phyloP scores from a whole-genome alignment of 2,797 vertebrate species.

The Coendou prehensilis region DNA sequence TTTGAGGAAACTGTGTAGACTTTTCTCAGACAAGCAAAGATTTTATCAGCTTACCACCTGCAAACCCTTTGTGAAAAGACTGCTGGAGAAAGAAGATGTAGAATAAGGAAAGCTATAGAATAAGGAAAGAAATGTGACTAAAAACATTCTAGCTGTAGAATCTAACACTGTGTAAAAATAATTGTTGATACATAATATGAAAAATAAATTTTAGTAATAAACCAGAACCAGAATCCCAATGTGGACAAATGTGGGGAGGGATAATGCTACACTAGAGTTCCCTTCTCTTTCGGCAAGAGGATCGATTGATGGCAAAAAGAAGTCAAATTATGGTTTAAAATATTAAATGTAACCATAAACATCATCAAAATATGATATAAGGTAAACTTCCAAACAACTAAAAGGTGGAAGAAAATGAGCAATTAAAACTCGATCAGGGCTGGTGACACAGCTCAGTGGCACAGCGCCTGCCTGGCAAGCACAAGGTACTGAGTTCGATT shows the following conservation, averaged over 20 bases:
- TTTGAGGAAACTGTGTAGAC: background rate
- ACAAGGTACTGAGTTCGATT: too few relatives aligned
- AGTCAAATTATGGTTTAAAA: constrained; percentile 37
- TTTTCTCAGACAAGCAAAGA: constrained; percentile 25
- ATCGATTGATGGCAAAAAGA: constrained; percentile 20
- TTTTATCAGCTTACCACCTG: background rate
- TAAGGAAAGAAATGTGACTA: background rate
- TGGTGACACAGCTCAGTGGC: too few relatives aligned
- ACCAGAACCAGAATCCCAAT: background rate
- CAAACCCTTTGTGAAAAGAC: constrained; percentile 15
- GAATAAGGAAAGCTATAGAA: background rate
- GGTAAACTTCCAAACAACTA: background rate
- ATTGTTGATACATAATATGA: constrained; percentile 12
- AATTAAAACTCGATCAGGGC: constrained; percentile 8
- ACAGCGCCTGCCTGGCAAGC: too few relatives aligned
- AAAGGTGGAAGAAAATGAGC: background rate
- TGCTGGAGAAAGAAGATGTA: background rate
- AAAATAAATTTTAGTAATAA: constrained; percentile 53
- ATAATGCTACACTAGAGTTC: background rate
- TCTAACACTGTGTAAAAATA: background rate
- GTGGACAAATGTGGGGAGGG: background rate
- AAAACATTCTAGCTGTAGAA: background rate
- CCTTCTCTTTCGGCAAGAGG: background rate
- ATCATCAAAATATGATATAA: background rate
- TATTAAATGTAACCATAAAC: constrained; percentile 25